Conservation (phyloP, 2,113 vertebrate genomes). For the Alosa alosa region DNA sequence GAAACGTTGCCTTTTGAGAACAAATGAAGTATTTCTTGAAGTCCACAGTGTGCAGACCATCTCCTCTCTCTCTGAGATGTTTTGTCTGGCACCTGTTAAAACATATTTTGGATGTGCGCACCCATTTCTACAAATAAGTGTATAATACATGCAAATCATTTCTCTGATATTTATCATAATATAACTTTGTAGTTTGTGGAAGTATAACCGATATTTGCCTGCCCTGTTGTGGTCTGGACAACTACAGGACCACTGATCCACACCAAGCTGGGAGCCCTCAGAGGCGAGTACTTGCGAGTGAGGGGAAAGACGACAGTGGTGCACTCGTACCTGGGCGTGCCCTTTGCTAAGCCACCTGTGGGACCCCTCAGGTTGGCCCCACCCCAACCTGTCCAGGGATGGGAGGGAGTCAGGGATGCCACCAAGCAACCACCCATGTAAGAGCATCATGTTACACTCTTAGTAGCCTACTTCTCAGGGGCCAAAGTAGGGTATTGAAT, state of each 20-base stretch:
- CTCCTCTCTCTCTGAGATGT: no score
- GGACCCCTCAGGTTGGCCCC: conserved; percentile 75
- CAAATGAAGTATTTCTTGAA: no score
- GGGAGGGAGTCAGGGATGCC: conserved; percentile 74
- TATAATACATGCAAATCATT: no score
- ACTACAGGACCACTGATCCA: conserved; percentile 63
- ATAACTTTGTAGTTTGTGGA: no score
- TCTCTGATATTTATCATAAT: neutral
- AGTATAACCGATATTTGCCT: neutral
- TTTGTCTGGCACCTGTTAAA: no score
- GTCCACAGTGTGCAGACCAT: no score
- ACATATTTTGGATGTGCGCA: no score
- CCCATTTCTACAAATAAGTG: no score
- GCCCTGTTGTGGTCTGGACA: neutral
- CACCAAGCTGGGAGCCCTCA: conserved; percentile 65
- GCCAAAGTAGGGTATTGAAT: no score
- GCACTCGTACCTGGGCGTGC: conserved; percentile 77
- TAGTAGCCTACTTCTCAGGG: no score
- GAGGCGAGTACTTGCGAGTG: conserved; percentile 63
- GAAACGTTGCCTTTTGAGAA: no score
- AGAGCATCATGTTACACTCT: conserved; percentile 39
- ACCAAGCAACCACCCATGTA: conserved; percentile 75
- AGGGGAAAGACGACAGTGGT: conserved; percentile 65
- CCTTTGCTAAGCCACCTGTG: conserved; percentile 81
- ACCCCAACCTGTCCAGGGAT: conserved; percentile 73